Conservation (phyloP, 2,797 vertebrate genomes). For the Podargus strigoides region DNA sequence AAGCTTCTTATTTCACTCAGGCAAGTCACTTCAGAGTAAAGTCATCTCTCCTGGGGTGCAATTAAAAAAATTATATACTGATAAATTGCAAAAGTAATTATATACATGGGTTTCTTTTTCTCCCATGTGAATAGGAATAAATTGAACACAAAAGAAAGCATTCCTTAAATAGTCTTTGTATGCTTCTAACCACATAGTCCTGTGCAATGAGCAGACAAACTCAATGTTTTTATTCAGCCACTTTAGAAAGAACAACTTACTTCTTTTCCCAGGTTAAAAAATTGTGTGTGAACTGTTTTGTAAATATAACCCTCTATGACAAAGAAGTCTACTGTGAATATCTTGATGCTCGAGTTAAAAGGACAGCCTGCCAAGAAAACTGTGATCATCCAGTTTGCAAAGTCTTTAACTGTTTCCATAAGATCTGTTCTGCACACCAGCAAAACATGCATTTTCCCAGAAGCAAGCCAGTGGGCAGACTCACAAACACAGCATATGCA, state of each 20-base stretch:
- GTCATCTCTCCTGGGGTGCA: neutral
- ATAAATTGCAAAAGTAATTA: neutral
- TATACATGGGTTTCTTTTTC: neutral
- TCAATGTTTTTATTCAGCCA: neutral
- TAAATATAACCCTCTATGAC: neutral
- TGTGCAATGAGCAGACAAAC: neutral
- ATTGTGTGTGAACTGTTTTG: neutral
- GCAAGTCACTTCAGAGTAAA: neutral
- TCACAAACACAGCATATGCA: neutral
- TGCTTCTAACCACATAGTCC: neutral
- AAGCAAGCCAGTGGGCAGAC: neutral
- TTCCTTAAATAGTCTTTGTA: neutral
- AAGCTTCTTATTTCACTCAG: neutral
- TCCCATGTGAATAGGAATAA: neutral
- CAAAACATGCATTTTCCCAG: neutral
- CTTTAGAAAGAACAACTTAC: neutral
- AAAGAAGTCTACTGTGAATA: neutral
- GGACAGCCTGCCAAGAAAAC: slow-evolving; percentile 25
- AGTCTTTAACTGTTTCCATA: neutral
- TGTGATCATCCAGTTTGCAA: neutral
- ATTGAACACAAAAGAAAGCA: neutral
- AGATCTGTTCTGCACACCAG: neutral
- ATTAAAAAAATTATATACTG: neutral
- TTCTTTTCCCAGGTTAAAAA: neutral
- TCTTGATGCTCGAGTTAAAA: slow-evolving; percentile 3